Conservation (phyloP, 2,888 invertebrate species). For the Drosophila pegasa region DNA sequence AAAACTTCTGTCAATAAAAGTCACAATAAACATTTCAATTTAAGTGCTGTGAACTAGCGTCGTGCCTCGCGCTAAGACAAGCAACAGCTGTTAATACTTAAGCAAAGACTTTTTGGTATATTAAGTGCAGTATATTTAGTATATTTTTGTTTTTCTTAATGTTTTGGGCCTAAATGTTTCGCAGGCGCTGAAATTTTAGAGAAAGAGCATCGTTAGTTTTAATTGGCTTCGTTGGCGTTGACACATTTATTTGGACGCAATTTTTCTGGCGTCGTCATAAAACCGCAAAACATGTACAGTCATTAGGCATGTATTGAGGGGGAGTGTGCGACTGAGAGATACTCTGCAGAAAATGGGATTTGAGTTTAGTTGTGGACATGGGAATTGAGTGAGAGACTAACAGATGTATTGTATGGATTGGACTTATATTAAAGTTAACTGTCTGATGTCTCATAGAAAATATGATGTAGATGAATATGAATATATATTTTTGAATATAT, state of each 20-base stretch:
- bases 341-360: not conserved
- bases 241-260: conserved; percentile 46
- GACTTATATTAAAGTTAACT: too few relatives aligned
- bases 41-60: conserved; percentile 18
- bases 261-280: conserved; percentile 16
- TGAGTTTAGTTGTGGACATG: not conserved
- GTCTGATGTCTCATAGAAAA: too few relatives aligned
- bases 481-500: too few relatives aligned
- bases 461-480: too few relatives aligned
- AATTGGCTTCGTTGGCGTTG: conserved; percentile 58
- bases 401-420: too few relatives aligned
- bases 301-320: not conserved
- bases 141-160: not conserved
- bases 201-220: conserved; percentile 46
- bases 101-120: conserved; percentile 4
- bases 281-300: conserved; percentile 14
- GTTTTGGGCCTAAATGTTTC: conserved; percentile 16
- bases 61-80: not conserved
- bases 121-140: conserved; percentile 3
- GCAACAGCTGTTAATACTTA: conserved; percentile 21
- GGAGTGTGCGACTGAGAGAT: not conserved
- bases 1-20: conserved; percentile 46
- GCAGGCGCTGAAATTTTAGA: conserved; percentile 38
- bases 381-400: not conserved
- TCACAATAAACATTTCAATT: conserved; percentile 51